These are phyloP conservation scores for Anastrepha ludens DNA, from an alignment of 1,140 invertebrate genomes.

Conservation along the genomic window DNA sequence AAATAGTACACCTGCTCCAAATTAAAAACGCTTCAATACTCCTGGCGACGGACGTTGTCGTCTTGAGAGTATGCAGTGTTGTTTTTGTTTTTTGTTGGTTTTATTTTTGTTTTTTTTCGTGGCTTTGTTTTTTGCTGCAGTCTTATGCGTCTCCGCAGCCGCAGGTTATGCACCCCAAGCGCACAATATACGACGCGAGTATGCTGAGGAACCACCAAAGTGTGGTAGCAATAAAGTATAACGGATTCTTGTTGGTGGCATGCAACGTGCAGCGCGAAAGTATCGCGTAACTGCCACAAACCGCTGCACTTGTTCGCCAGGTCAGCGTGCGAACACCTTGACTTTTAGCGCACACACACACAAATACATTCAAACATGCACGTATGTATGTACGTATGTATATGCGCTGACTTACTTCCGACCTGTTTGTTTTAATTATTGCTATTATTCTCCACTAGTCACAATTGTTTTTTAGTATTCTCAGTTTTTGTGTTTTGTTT, in stretches of 20 bases:
- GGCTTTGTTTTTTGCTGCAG: neutral
- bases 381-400: neutral
- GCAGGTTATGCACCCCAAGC: constrained; percentile 45
- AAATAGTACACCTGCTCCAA: constrained; percentile 47
- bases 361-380: neutral
- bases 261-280: neutral
- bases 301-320: constrained; percentile 24
- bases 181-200: neutral
- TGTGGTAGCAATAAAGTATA: constrained; percentile 38
- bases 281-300: constrained; percentile 31
- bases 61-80: neutral
- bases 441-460: constrained; percentile 4
- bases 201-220: neutral
- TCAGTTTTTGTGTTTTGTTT: neutral
- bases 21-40: constrained; percentile 45
- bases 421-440: constrained; percentile 49
- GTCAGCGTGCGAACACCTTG: constrained; percentile 45
- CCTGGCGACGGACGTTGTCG: neutral
- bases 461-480: neutral
- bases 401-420: neutral
- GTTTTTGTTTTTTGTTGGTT: neutral
- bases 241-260: constrained; percentile 40
- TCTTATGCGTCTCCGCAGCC: neutral
- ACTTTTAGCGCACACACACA: neutral
- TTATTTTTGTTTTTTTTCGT: neutral